A percentile compares a stretch with the other conserved stretches of the same genome.
Evolutionary conservation across 1,140 invertebrate genomes (phyloP).

Genomic region (Macrocentrus cingulum): DNA sequence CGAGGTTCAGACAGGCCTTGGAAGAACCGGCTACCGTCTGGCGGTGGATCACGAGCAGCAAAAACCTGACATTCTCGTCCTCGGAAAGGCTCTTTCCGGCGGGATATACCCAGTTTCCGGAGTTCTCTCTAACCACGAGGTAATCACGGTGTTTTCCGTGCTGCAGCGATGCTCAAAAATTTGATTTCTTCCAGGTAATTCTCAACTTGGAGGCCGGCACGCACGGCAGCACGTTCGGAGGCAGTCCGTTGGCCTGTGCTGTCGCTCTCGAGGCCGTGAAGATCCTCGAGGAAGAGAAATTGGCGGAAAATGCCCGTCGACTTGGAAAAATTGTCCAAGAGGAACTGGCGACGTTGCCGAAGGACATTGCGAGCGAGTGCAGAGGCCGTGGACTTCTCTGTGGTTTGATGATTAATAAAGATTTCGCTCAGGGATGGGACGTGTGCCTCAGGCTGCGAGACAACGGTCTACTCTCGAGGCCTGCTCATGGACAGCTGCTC

Average conservation of each 20-base stretch:
- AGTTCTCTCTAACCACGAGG: slow-evolving; percentile 70
- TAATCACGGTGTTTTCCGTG: too few relatives aligned
- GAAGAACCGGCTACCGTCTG: slow-evolving; percentile 87
- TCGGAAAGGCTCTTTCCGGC: slow-evolving; percentile 85
- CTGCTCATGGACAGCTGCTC: slow-evolving; percentile 76
- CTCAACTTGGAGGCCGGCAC: slow-evolving; percentile 74
- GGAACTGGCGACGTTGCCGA: slow-evolving; percentile 65
- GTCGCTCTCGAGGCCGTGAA: slow-evolving; percentile 64
- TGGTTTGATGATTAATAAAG: slow-evolving; percentile 73
- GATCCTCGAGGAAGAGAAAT: slow-evolving; percentile 72
- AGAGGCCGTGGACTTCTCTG: slow-evolving; percentile 76
- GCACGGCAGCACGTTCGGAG: slow-evolving; percentile 85
- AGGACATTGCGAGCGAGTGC: slow-evolving; percentile 66
- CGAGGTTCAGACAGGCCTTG: slow-evolving; percentile 94
- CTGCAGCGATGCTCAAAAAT: too few relatives aligned
- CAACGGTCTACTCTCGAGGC: slow-evolving; percentile 74
- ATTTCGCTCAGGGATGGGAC: slow-evolving; percentile 68
- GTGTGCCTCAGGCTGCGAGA: slow-evolving; percentile 71
- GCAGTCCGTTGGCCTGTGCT: slow-evolving; percentile 77
- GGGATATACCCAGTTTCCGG: slow-evolving; percentile 81
- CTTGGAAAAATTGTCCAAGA: slow-evolving; percentile 68
- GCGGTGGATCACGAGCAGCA: slow-evolving; percentile 89
- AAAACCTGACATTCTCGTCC: slow-evolving; percentile 72
- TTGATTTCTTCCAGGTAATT: slow-evolving; percentile 62
- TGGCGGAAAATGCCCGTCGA: slow-evolving; percentile 71